Base-by-base conservation (phyloP, 2,797 vertebrate species). In the Sciaenops ocellatus region DNA sequence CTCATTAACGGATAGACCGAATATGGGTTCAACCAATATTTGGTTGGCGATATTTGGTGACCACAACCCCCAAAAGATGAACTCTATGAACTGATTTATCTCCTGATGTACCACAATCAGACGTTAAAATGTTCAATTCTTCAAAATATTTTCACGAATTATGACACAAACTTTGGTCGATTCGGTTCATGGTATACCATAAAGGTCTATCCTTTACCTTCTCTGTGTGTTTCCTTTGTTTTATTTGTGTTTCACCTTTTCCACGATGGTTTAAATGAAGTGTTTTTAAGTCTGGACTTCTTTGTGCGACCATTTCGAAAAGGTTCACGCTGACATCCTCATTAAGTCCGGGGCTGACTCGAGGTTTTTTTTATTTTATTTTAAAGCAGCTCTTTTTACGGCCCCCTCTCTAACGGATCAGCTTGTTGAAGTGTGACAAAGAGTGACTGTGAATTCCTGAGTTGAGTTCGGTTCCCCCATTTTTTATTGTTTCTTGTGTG, bases 341-440 rank as follows among this genome's bases (percentile, higher is more conserved):
- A 85, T 91, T 84, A 81, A 76, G 82, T 85, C 82, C 73, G 54
- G 76, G 79, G 76, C 76, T 80, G 59, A 80, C 63, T 85, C 7
- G 20, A 78, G 78, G 76, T 78, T 85, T 78, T 78, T 34, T 38
- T 2, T 8, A 9, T 38, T 38, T 38, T 38, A 38, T 38, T 38
- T 38, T 74, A 83, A 73, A 79, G 82, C 80, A 63, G 62, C 85
- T 88, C 77, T 79, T 89, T 85, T 89, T 85, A 80, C 73, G 73
- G 54, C 65, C 34, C 34, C 34, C 34, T 38, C 34, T 38, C 34
- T 9, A 38, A 38, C 42, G 17, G 78, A 87, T 88, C 86, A 76
- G 84, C 77, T 87, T 63, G 73, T 83, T 90, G 76, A 87, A 89
- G 87, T 82, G 86, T 87, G 86, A 90, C 76, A 89, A 88, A 88